phyloP scores from a whole-genome alignment of 2,113 vertebrate genomes.

The Brachypodius melanocephalos region DNA sequence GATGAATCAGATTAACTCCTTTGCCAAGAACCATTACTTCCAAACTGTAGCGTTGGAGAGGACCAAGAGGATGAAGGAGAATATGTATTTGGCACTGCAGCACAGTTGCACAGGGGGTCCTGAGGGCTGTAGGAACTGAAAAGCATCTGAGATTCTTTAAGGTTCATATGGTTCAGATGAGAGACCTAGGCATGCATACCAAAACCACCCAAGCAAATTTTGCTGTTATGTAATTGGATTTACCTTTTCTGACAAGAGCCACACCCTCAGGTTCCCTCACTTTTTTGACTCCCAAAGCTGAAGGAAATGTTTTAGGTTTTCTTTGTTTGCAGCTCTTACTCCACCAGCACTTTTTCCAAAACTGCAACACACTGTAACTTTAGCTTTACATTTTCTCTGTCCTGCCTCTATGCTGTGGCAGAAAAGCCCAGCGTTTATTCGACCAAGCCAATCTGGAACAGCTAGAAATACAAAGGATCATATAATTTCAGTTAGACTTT shows the following conservation, averaged over 20 bases:
- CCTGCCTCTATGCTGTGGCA: neutral
- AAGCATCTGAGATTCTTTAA: neutral
- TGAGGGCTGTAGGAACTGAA: neutral
- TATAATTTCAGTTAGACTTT: neutral
- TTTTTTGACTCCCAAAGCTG: neutral
- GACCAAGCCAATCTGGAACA: neutral
- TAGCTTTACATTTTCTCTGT: neutral
- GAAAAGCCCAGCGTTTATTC: neutral
- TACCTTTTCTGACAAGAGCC: neutral
- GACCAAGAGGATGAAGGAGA: neutral
- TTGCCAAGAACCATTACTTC: neutral
- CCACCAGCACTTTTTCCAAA: neutral
- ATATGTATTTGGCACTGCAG: neutral
- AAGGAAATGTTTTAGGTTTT: neutral
- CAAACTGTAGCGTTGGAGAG: neutral
- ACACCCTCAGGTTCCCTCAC: neutral
- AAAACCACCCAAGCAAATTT: neutral
- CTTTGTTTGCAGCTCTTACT: neutral
- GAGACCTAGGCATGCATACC: neutral
- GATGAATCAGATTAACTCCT: neutral
- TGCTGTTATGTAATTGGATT: neutral
- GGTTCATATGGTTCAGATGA: neutral
- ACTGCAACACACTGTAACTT: neutral
- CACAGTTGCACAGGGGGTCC: neutral
- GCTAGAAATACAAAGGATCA: neutral